Percentiles rank a stretch among this genome's conserved stretches.
Evolutionary conservation across 2,888 invertebrate species (phyloP).

Genomic region (Automeris io): DNA sequence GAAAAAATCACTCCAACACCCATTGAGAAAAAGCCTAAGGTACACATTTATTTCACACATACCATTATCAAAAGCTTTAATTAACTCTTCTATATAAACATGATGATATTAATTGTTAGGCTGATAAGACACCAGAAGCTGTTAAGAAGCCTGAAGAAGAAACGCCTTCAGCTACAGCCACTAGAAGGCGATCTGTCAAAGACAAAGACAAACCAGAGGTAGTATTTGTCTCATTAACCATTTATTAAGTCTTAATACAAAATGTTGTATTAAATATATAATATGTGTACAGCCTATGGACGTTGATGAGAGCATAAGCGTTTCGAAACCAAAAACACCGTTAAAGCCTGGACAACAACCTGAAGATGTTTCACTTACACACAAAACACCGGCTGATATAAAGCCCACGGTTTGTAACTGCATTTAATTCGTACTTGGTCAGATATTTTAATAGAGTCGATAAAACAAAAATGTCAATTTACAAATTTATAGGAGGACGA

Average conservation of each 20-base stretch:
- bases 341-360: slow-evolving; percentile 59
- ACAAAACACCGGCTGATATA: slow-evolving; percentile 67
- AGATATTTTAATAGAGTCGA: too few relatives aligned
- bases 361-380: slow-evolving; percentile 66
- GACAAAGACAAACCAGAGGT: slow-evolving; percentile 67
- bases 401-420: slow-evolving; percentile 66
- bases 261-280: slow-evolving; percentile 11
- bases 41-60: slow-evolving; percentile 25
- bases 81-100: not conserved
- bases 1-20: slow-evolving; percentile 77
- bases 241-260: slow-evolving; percentile 7
- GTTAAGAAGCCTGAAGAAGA: slow-evolving; percentile 44
- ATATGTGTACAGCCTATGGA: slow-evolving; percentile 57
- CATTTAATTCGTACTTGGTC: not conserved
- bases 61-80: slow-evolving; percentile 10
- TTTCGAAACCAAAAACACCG: slow-evolving; percentile 57
- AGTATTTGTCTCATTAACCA: slow-evolving; percentile 15
- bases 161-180: slow-evolving; percentile 50
- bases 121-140: slow-evolving; percentile 38
- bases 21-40: slow-evolving; percentile 70
- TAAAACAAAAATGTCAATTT: too few relatives aligned
- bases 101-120: slow-evolving; percentile 29
- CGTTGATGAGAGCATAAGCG: slow-evolving; percentile 63
- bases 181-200: slow-evolving; percentile 62
- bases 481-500: slow-evolving; percentile 51